A percentile compares a stretch with the other conserved stretches of the same genome.
Evolutionary conservation across 1,140 invertebrate genomes (phyloP).

Genomic region (Bombus turneri): DNA sequence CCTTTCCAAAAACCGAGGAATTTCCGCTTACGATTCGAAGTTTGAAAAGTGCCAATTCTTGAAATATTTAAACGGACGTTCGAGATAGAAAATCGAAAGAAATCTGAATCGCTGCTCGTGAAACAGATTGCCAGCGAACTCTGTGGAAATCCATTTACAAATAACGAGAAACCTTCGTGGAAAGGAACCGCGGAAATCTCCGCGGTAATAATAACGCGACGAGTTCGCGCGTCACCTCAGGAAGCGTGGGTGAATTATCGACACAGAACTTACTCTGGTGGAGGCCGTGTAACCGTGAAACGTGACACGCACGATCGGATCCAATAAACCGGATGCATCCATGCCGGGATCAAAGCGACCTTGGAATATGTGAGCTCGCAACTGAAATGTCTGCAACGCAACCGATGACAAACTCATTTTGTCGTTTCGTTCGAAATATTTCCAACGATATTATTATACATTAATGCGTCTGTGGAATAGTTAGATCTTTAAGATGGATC

Average conservation of each 20-base stretch:
- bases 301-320: constrained; percentile 82
- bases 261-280: constrained; percentile 71
- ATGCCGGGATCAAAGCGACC: constrained; percentile 83
- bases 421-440: neutral
- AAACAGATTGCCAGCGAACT: neutral
- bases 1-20: neutral
- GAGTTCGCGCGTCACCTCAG: neutral
- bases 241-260: constrained; percentile 27
- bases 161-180: neutral
- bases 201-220: neutral
- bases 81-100: too few species aligned
- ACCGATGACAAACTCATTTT: neutral
- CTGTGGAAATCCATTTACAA: neutral
- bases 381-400: constrained; percentile 81
- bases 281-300: constrained; percentile 77
- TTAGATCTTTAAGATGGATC: neutral
- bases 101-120: too few species aligned
- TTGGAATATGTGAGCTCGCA: constrained; percentile 85
- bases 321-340: constrained; percentile 82
- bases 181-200: neutral
- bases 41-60: neutral
- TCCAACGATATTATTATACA: neutral
- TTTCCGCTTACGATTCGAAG: too few species aligned
- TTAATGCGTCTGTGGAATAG: too few species aligned
- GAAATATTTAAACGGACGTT: neutral